A percentile compares a stretch with the other conserved stretches of the same genome.
Conservation (phyloP, 1,140 invertebrate genomes). For the Procambarus virginalis region DNA sequence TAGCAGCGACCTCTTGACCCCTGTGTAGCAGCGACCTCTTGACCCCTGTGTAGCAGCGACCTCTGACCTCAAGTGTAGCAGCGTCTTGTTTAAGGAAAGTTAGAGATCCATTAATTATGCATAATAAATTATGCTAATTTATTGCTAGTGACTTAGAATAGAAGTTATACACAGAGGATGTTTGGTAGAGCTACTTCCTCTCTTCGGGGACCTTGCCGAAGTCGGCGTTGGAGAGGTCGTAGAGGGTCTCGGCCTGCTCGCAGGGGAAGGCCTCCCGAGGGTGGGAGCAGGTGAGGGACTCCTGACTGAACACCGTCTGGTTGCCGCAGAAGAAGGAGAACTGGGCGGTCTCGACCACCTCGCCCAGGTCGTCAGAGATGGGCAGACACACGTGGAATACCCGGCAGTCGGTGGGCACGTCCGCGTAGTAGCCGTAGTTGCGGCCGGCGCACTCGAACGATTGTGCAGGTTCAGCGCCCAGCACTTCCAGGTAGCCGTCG, state of each 20-base stretch:
- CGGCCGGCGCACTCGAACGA: constrained; percentile 28
- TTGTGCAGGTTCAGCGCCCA: constrained; percentile 23
- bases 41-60: too few species aligned
- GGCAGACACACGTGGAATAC: constrained; percentile 63
- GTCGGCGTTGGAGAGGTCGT: constrained; percentile 46
- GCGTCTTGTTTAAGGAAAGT: too few species aligned
- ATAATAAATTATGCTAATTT: too few species aligned
- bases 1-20: too few species aligned
- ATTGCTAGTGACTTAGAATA: too few species aligned
- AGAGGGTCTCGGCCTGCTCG: constrained; percentile 47
- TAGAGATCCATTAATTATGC: too few species aligned
- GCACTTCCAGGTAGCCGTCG: constrained; percentile 22
- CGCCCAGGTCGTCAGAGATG: constrained; percentile 64
- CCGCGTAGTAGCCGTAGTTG: constrained; percentile 48
- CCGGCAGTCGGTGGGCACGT: constrained; percentile 49
- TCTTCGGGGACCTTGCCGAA: constrained; percentile 44
- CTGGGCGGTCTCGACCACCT: constrained; percentile 34
- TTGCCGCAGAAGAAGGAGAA: constrained; percentile 59
- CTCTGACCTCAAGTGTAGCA: too few species aligned
- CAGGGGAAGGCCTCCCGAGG: constrained; percentile 48
- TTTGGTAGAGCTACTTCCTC: not conserved
- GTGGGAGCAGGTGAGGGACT: constrained; percentile 38
- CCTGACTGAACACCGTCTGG: constrained; percentile 55
- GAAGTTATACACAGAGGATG: too few species aligned
- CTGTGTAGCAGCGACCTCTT: too few species aligned